Evolutionary conservation across 2,888 invertebrate genomes (phyloP), one percentile per base, ranked within the genome.

Genomic region (Parapristionchus giblindavisi): DNA sequence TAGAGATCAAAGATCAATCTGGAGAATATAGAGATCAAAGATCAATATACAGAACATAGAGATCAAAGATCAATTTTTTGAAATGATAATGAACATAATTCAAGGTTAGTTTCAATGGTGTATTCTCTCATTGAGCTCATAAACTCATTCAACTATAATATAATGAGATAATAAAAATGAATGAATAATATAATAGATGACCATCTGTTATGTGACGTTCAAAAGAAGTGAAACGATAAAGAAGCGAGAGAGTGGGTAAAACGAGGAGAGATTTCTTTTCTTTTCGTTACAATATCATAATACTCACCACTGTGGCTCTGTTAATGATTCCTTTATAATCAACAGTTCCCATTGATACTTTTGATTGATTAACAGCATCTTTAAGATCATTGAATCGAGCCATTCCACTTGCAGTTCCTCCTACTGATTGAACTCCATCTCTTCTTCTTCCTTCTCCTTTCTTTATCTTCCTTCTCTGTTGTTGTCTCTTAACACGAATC

Each of bases 241-340:
- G n/a, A n/a, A n/a, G n/a, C n/a, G n/a, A n/a, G n/a, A n/a, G n/a
- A n/a, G n/a, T n/a, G n/a, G n/a, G n/a, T n/a, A n/a, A n/a, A n/a
- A n/a, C n/a, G n/a, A n/a, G n/a, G n/a, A n/a, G n/a, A n/a, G n/a
- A n/a, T n/a, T n/a, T n/a, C n/a, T n/a, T n/a, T n/a, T n/a, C n/a
- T n/a, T n/a, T n/a, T n/a, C n/a, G n/a, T n/a, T 24, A 27, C 48
- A n/a, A 11, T 58, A 11, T n/a, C 11, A 58, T 24, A 1, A 5
- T 21, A 54, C 81, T 76, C 34, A 82, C 83, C 65, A 87, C 80
- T 14, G 76, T 78, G 54, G 83, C 84, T 63, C 84, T 60, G 63
- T 80, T 81, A 54, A 87, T 70, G 17, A 75, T 75, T 32, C 87
- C 87, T 70, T 80, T 83, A 77, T 87, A 87, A 63, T 87, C 87